Base-by-base conservation (phyloP, 2,888 invertebrate species). In the Drosophila mulleri region DNA sequence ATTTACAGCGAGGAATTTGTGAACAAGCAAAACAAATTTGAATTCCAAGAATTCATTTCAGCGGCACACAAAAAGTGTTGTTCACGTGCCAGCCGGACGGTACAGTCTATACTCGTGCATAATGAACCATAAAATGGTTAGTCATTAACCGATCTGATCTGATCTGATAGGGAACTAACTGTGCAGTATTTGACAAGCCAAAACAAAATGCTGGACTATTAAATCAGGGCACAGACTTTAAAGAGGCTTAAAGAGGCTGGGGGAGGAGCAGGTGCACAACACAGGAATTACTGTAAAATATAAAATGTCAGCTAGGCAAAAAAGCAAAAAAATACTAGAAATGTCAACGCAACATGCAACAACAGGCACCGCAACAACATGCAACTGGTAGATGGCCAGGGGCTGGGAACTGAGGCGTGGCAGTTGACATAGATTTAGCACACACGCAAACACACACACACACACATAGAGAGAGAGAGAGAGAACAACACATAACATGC, bases 361-460 rank as follows among this genome's bases (percentile, higher is more conserved):
- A 79, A 83, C 73, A 78, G 59, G 74, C 70, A 72, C 79, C 77
- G 72, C 79, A 84, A 80, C 57, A 72, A 70, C 88, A 78, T 88
- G 85, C 88, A 84, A 84, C 84, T 83, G 80, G 88, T 83, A 60
- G 48, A 68, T 41, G 37, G 65, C 53, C 29, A 61, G 54, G 32
- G 57, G 42, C 35, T 52, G 37, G 29, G 50, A 54, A 57, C 26
- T 35, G 29, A 56, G 75, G 72, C 53, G 59, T 67, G 69, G 78
- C 85, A 78, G 83, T 78, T 88, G 83, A 84, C 83, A 84, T 78
- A 84, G 85, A 82, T 83, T 83, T 69, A 74, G 70, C 65, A 78
- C 57, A 71, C 29, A 18, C 32, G 69, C 53, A 29, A n/a, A n/a
- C n/a, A n/a, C 63, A 37, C 23, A 14, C 37, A 37, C 29, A 18